A percentile compares a stretch with the other conserved stretches of the same genome.
These are phyloP conservation scores for Manacus vitellinus DNA, from an alignment of 2,113 vertebrate genomes.

Conservation along the genomic window DNA sequence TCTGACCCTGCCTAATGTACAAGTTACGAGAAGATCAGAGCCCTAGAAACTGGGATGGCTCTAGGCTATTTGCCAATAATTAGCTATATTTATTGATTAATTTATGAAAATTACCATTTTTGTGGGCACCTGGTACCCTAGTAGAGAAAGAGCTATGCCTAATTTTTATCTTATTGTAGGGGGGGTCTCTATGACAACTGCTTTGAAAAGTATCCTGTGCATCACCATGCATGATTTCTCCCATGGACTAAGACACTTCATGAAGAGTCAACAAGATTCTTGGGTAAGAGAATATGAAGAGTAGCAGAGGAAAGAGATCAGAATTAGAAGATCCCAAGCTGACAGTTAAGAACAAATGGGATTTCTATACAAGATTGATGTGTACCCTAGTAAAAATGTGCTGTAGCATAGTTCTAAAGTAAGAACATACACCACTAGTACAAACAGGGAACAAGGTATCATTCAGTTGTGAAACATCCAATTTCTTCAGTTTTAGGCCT, in stretches of 20 bases:
- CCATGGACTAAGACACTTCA: not conserved
- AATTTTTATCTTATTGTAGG: not conserved
- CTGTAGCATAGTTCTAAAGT: not conserved
- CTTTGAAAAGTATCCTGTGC: not conserved
- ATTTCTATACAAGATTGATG: not conserved
- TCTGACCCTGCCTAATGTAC: not conserved
- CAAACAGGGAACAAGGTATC: not conserved
- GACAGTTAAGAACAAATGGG: not conserved
- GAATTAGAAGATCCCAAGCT: not conserved
- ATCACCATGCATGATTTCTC: not conserved
- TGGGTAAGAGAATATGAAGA: not conserved
- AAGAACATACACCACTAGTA: not conserved
- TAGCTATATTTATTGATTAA: not conserved
- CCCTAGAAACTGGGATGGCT: not conserved
- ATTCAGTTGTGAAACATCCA: not conserved
- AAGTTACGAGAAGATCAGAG: not conserved
- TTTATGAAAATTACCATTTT: not conserved
- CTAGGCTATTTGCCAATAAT: not conserved
- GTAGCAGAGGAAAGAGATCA: not conserved
- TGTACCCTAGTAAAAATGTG: not conserved
- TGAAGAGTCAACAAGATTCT: not conserved
- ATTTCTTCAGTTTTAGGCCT: not conserved
- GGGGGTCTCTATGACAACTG: rapidly evolving
- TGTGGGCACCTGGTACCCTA: not conserved
- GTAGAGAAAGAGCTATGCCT: not conserved